phyloP scores from a whole-genome alignment of 2,113 vertebrate genomes.

The Acinonyx jubatus region DNA sequence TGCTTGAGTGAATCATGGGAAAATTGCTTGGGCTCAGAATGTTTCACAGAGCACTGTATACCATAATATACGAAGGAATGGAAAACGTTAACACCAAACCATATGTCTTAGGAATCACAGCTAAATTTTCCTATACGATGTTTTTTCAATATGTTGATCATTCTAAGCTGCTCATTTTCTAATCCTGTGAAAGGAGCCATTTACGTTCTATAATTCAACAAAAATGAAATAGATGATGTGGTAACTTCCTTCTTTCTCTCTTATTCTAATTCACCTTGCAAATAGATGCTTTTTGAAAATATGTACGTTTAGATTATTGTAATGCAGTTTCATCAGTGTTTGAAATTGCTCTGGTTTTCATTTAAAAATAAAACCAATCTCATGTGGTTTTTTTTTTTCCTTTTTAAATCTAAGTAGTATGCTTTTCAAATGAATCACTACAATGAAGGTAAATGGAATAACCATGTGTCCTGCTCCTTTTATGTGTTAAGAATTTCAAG shows the following conservation, averaged over 20 bases:
- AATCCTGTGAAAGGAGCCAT: conserved; percentile 40
- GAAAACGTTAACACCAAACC: conserved; percentile 58
- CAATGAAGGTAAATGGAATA: not conserved
- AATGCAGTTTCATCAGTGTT: not conserved
- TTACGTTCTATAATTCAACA: conserved; percentile 28
- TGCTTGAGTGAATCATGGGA: conserved; percentile 24
- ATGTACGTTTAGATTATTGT: conserved; percentile 35
- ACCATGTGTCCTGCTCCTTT: not conserved
- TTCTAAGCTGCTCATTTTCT: conserved; percentile 73
- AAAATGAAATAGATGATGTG: not conserved
- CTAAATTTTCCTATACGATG: conserved; percentile 49
- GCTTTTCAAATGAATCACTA: conserved; percentile 9
- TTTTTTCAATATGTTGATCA: conserved; percentile 70
- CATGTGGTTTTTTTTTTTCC: not conserved
- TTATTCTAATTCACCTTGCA: conserved; percentile 18
- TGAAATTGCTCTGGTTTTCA: conserved; percentile 17
- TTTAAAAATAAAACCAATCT: conserved; percentile 1
- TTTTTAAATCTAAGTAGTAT: not conserved
- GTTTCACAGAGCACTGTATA: conserved; percentile 42
- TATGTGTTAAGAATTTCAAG: not conserved
- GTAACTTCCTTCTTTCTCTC: conserved; percentile 14
- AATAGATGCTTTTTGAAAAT: conserved; percentile 17
- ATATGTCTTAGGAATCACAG: conserved; percentile 58
- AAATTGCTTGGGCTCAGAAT: conserved; percentile 48
- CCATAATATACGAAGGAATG: conserved; percentile 11